These are phyloP conservation scores for zebrafish (Danio rerio) DNA, from an alignment of 2,113 vertebrate genomes.

Conservation along the genomic window GRCz12tu NC_133183.1:14324001-14324500, in stretches of 20 bases:
- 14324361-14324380: constrained; percentile 30
- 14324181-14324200: constrained; percentile 17
- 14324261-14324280: constrained; percentile 24
- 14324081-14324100: not conserved
- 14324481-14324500: not conserved
- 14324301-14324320: constrained; percentile 26
- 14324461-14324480: not conserved
- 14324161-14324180: constrained; percentile 14
- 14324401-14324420: not conserved
- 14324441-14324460: not conserved
- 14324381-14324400: not conserved
- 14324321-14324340: constrained; percentile 11
- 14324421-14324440: not conserved
- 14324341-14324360: constrained; percentile 9
- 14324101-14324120: constrained; percentile 16
- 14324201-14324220: not conserved
- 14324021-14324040: constrained; percentile 9
- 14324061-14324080: not conserved
- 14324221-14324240: not conserved
- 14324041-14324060: not conserved
- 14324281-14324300: constrained; percentile 13
- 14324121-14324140: constrained; percentile 4
- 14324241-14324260: constrained; percentile 27
- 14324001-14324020: constrained; percentile 9
- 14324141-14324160: constrained; percentile 25